A percentile compares a stretch with the other conserved stretches of the same genome.
Evolutionary conservation across 1,140 invertebrate species (phyloP).

Genomic region (Bombus haemorrhoidalis): DNA sequence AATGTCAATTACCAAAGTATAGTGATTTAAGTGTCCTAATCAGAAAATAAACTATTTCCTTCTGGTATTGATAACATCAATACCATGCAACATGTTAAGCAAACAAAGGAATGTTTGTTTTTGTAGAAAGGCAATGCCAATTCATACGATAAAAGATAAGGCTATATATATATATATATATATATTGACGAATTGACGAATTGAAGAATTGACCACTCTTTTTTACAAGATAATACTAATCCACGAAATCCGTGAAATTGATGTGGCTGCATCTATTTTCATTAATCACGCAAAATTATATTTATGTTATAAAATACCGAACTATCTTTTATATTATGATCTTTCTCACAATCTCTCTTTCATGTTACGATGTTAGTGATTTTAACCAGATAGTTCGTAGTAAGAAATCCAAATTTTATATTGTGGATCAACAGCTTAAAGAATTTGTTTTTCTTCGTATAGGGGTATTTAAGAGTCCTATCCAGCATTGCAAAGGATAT

Average conservation of each 20-base stretch:
- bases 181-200: too few relatives aligned
- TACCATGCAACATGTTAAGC: conserved; percentile 3
- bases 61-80: neutral
- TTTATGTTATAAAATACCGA: neutral
- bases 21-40: neutral
- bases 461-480: neutral
- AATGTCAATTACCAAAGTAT: neutral
- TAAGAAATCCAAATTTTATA: neutral
- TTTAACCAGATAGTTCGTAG: neutral
- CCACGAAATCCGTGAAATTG: too few relatives aligned
- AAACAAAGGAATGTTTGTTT: conserved; percentile 38
- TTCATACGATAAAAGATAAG: conserved; percentile 22
- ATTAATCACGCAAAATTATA: neutral
- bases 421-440: neutral
- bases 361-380: neutral
- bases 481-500: neutral
- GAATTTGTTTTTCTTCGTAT: neutral
- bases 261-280: neutral
- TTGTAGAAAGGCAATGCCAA: conserved; percentile 29
- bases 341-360: neutral
- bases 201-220: neutral
- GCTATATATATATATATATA: neutral
- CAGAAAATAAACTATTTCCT: neutral
- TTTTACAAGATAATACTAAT: neutral
- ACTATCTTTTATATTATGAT: neutral